Percentiles rank a stretch among this genome's conserved stretches.
Conservation (phyloP, 2,888 invertebrate species). For the Ichneumon xanthorius region DNA sequence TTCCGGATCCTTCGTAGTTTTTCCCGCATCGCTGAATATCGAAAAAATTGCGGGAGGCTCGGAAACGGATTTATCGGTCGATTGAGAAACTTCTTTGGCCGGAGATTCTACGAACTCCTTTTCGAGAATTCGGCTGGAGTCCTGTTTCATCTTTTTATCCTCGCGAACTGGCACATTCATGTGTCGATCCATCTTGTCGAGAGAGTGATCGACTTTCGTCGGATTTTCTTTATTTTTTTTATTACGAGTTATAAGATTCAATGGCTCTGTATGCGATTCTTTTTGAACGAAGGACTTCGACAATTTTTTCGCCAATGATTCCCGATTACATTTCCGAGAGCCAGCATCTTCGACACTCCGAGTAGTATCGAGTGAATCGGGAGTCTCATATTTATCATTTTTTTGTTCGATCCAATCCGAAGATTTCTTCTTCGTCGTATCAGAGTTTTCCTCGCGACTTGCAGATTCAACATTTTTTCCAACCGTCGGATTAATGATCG, state of each 20-base stretch:
- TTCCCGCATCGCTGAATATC: not conserved
- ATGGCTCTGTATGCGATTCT: not conserved
- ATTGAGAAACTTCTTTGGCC: not conserved
- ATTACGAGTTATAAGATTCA: not conserved
- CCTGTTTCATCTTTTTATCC: not conserved
- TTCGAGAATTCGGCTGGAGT: not conserved
- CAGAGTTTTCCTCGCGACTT: not conserved
- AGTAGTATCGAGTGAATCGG: not conserved
- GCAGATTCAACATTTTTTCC: not conserved
- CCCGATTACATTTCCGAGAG: not conserved
- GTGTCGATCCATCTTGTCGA: not conserved
- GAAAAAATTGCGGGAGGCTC: not conserved
- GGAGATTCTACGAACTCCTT: slow-evolving; percentile 1
- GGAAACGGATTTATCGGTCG: not conserved
- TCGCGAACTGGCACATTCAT: not conserved
- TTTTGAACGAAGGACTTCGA: not conserved
- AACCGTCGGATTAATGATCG: not conserved
- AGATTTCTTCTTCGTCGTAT: not conserved
- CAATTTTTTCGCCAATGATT: not conserved
- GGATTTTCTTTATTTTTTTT: slow-evolving; percentile 4
- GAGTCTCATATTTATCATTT: not conserved
- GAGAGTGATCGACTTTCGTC: not conserved
- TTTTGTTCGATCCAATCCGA: not conserved
- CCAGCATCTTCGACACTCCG: not conserved
- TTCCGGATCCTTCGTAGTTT: not conserved